phyloP scores from a whole-genome alignment of 1,140 invertebrate genomes.

The Aphelinus certus region DNA sequence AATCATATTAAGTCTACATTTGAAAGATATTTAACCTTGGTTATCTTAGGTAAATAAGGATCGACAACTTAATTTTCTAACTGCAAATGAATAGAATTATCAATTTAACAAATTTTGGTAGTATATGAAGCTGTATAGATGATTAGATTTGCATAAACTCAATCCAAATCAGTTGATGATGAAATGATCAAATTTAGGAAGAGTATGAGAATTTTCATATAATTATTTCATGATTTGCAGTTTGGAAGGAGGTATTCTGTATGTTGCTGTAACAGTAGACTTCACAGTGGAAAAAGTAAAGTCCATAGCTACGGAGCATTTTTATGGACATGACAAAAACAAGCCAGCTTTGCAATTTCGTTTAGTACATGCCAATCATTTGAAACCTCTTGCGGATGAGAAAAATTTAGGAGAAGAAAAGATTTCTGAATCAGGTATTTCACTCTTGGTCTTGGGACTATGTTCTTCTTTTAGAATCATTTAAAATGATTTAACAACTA shows the following conservation, averaged over 20 bases:
- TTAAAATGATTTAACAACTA: too few relatives aligned
- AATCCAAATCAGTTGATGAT: not conserved
- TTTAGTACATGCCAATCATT: constrained; percentile 54
- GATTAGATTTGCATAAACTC: too few relatives aligned
- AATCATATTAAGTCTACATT: not conserved
- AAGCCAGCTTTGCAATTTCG: constrained; percentile 52
- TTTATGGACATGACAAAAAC: constrained; percentile 56
- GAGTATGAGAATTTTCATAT: too few relatives aligned
- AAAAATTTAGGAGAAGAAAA: constrained; percentile 53
- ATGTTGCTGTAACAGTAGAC: constrained; percentile 53
- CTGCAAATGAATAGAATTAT: too few relatives aligned
- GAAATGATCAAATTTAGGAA: constrained; percentile 28
- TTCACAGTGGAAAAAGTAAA: constrained; percentile 61
- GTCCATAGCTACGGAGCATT: constrained; percentile 58
- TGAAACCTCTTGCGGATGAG: constrained; percentile 55
- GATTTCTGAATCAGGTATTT: constrained; percentile 55
- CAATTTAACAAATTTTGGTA: too few relatives aligned
- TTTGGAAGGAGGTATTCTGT: constrained; percentile 55
- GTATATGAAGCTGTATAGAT: too few relatives aligned
- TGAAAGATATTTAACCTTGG: too few relatives aligned
- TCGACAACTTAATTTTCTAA: too few relatives aligned
- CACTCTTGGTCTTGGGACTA: not conserved
- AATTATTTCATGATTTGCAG: constrained; percentile 44
- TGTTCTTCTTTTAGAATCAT: too few relatives aligned
- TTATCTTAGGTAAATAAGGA: too few relatives aligned